Conservation (phyloP, 2,888 invertebrate species). For the Philereme vetulata region DNA sequence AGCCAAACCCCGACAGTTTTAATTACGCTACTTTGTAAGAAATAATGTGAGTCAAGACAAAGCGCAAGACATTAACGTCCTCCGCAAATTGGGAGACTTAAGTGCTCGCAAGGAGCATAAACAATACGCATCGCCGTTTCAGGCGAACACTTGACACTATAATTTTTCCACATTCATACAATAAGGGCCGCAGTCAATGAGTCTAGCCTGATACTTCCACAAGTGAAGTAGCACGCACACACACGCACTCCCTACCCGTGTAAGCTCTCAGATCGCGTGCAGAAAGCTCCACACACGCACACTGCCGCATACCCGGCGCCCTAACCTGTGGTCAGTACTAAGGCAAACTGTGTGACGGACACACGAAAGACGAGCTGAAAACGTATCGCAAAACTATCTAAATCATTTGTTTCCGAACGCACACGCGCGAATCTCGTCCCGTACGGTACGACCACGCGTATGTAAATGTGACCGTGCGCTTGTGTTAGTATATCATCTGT, state of each 20-base stretch:
- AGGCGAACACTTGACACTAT: slow-evolving; percentile 80
- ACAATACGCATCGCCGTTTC: slow-evolving; percentile 78
- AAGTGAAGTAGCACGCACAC: slow-evolving; percentile 76
- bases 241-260: slow-evolving; percentile 72
- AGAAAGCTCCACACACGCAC: slow-evolving; percentile 82
- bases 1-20: slow-evolving; percentile 56
- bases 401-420: slow-evolving; percentile 56
- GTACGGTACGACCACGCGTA: slow-evolving; percentile 56
- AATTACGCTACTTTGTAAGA: slow-evolving; percentile 73
- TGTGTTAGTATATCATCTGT: slow-evolving; percentile 78
- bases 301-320: slow-evolving; percentile 77
- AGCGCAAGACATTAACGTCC: slow-evolving; percentile 70
- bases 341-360: slow-evolving; percentile 83
- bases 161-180: slow-evolving; percentile 84
- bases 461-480: slow-evolving; percentile 72
- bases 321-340: slow-evolving; percentile 84
- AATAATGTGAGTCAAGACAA: slow-evolving; percentile 73
- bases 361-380: slow-evolving; percentile 83
- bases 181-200: slow-evolving; percentile 84
- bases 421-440: slow-evolving; percentile 47
- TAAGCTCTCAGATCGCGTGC: slow-evolving; percentile 80
- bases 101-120: slow-evolving; percentile 74
- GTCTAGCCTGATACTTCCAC: slow-evolving; percentile 81
- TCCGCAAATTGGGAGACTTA: slow-evolving; percentile 76
- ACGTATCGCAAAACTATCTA: slow-evolving; percentile 72